Base-by-base conservation (phyloP, 2,797 vertebrate genomes). In the Danio albolineatus region DNA sequence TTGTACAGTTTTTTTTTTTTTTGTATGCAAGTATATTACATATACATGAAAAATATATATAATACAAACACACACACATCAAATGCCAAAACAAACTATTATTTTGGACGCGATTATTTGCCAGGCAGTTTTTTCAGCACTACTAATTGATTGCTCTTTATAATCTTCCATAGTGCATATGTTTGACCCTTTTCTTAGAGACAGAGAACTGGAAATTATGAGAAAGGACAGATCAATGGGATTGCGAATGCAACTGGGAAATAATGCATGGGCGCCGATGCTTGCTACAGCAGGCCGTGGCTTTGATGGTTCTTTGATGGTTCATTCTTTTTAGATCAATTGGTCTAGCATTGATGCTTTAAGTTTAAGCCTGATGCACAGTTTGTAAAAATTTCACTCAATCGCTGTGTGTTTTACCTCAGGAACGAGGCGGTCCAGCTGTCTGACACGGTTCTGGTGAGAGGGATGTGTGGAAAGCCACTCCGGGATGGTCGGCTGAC, bases 391-490 rank as follows among this genome's bases (percentile, higher is more conserved):
- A n/a, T 38, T 19, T 38, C 7, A 62, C 7, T 39, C 16, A 39
- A 4, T 49, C 48, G 16, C 7, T 28, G 13, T 51, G 46, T n/a
- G 41, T 83, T 53, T 92, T 87, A 98, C 97, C 95, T 97, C 89
- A 7, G 97, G 97, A 75, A 99, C 86, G 41, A 97, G 93, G 53
- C 92, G 92, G 53, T 99, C 94, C 87, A 99, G 86, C 80, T 94
- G 92, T 64, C 92, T 89, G 13, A 91, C 91, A 80, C 97, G 93
- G 84, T 94, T 97, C 64, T 87, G 95, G 81, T 98, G 96, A 1
- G 97, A 96, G 0, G 97, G 97, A 84, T 99, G 98, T 4, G 98
- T 98, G 81, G 97, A 99, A 53, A 98, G 90, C 97, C 97, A 99
- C 89, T 98, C 95, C 0, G 97, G 96, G 39, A 95, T 1, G 77